Conservation (phyloP, 2,888 invertebrate species). For the Meganola albula region DNA sequence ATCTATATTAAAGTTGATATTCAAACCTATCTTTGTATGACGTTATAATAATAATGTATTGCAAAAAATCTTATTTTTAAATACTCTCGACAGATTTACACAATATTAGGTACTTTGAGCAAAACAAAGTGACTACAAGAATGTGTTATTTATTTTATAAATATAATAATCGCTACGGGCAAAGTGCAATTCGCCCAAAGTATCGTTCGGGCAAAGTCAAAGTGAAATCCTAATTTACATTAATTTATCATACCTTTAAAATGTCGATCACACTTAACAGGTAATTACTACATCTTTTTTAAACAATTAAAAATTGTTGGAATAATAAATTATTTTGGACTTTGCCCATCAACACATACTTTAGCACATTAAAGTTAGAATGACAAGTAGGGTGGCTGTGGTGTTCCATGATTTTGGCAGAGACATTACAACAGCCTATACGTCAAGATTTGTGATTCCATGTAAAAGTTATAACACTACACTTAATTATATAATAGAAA, state of each 20-base stretch:
- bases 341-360: not conserved
- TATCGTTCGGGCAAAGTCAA: not conserved
- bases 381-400: slow-evolving; percentile 18
- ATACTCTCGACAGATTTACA: too few species aligned
- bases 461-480: slow-evolving; percentile 72
- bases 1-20: not conserved
- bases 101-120: not conserved
- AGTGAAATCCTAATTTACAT: too few species aligned
- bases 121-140: not conserved
- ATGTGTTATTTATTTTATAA: not conserved
- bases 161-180: not conserved
- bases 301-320: too few species aligned
- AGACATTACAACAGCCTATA: slow-evolving; percentile 43
- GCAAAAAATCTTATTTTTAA: too few species aligned
- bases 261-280: too few species aligned
- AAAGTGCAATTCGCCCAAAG: not conserved
- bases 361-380: not conserved
- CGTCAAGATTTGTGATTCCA: slow-evolving; percentile 65
- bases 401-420: slow-evolving; percentile 16
- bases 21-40: not conserved
- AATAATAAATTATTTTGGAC: too few species aligned
- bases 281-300: too few species aligned
- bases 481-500: slow-evolving; percentile 64
- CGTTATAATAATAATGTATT: too few species aligned
- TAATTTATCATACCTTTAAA: too few species aligned